These are phyloP conservation scores for Oophaga pumilio DNA, from an alignment of 2,113 vertebrate genomes.

Conservation along the genomic window DNA sequence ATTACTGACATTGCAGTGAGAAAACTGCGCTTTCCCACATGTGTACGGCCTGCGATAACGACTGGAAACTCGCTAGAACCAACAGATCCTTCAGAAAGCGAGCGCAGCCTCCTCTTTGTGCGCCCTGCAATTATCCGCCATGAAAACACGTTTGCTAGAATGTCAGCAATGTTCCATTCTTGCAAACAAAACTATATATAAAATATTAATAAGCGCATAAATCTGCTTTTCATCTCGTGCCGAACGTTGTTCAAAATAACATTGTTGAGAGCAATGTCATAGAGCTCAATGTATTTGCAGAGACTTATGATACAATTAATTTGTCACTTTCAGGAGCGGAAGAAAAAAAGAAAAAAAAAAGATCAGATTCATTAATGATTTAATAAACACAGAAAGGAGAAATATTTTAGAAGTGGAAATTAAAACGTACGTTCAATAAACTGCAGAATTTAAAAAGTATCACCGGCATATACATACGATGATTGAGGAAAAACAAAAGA, in stretches of 20 bases:
- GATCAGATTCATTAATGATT: slow-evolving; percentile 59
- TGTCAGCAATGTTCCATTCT: slow-evolving; percentile 39
- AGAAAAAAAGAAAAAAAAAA: slow-evolving; percentile 60
- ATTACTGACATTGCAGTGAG: background rate
- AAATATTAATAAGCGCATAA: slow-evolving; percentile 50
- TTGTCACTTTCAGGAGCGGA: slow-evolving; percentile 49
- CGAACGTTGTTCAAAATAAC: slow-evolving; percentile 26
- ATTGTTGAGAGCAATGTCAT: slow-evolving; percentile 9
- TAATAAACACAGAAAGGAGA: slow-evolving; percentile 36
- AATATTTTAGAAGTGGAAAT: background rate
- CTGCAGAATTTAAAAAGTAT: background rate
- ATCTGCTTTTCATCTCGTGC: slow-evolving; percentile 39
- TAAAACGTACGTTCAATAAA: slow-evolving; percentile 7
- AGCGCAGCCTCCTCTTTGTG: slow-evolving; percentile 15
- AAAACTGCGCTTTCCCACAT: background rate
- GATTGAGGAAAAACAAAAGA: background rate
- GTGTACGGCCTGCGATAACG: background rate
- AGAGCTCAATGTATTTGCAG: slow-evolving; percentile 58
- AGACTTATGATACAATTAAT: slow-evolving; percentile 59
- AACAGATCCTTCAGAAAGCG: background rate
- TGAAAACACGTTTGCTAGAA: slow-evolving; percentile 5
- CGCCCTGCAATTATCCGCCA: slow-evolving; percentile 19
- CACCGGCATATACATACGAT: background rate
- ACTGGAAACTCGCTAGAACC: background rate
- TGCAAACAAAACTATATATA: slow-evolving; percentile 50